Conservation (phyloP, 2,797 vertebrate genomes). For the Aphelocoma californica region DNA sequence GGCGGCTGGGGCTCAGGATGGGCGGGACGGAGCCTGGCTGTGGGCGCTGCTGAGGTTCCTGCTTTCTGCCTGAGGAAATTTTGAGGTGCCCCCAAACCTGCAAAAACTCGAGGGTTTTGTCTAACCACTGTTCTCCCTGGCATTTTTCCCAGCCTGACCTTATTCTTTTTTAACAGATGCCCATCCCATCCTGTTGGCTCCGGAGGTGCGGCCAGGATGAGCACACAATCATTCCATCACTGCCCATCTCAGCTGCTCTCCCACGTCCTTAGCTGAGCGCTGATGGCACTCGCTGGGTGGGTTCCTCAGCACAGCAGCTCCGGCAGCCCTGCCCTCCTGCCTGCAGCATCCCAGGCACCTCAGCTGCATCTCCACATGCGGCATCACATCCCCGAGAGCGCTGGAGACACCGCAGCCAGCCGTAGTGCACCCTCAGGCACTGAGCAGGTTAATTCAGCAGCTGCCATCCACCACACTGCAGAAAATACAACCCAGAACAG, state of each 20-base stretch:
- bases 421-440: fast-evolving
- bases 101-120: neutral
- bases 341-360: neutral
- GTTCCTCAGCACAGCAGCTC: fast-evolving
- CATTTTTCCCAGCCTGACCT: neutral
- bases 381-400: neutral
- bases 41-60: fast-evolving
- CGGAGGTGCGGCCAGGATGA: neutral
- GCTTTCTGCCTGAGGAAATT: neutral
- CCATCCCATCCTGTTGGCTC: neutral
- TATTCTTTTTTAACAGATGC: neutral
- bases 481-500: neutral
- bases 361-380: fast-evolving
- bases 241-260: neutral
- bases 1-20: fast-evolving
- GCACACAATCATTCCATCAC: fast-evolving
- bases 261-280: fast-evolving
- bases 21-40: neutral
- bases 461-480: neutral
- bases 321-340: neutral
- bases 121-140: neutral
- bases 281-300: neutral
- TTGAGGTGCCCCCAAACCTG: neutral
- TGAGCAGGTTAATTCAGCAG: neutral
- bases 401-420: fast-evolving